Evolutionary conservation across 2,888 invertebrate species (phyloP), one percentile per base, ranked within the genome.

Genomic region (Euproctis similis): DNA sequence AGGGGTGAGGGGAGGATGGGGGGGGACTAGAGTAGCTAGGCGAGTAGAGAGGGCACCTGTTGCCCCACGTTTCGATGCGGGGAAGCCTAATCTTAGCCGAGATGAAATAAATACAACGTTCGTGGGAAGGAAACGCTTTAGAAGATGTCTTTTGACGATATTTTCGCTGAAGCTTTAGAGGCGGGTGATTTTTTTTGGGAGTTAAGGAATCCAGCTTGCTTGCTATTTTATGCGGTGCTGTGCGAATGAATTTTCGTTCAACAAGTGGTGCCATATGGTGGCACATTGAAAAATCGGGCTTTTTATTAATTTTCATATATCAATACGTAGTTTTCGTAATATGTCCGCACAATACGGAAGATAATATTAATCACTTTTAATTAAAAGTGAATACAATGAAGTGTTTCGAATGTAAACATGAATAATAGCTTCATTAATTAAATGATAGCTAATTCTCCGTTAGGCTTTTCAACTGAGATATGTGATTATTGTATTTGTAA

Each of bases 91-190:
- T 80, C 75, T 69, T 56, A 36, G 41, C 59, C 45, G 63, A 73
- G 69, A 76, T 74, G 74, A 73, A 80, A 80, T 78, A 80, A 75
- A 75, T 72, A 73, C 69, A 68, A 64, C 64, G 66, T 68, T 61
- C 66, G 56, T 59, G 59, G 49, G 36, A 36, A 46, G 51, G 38
- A 34, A 55, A 51, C 43, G 53, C 46, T 51, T 38, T 43, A 46
- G 51, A 54, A 52, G n/a, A 59, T 62, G 57, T 60, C 59, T 58
- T 61, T 53, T 54, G 44, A 43, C 46, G 46, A 45, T 46, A 46
- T 40, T n/a, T n/a, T 45, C 43, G 36, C 36, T 42, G 45, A 42
- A 52, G 42, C 46, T 36, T 36, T 36, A 29, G 30, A 31, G 36
- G 39, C 25, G 28, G 29, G 13, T 39, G 36, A 28, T 46, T 39